Conservation (phyloP, 1,140 invertebrate genomes). For the Drosophila setifemur region DNA sequence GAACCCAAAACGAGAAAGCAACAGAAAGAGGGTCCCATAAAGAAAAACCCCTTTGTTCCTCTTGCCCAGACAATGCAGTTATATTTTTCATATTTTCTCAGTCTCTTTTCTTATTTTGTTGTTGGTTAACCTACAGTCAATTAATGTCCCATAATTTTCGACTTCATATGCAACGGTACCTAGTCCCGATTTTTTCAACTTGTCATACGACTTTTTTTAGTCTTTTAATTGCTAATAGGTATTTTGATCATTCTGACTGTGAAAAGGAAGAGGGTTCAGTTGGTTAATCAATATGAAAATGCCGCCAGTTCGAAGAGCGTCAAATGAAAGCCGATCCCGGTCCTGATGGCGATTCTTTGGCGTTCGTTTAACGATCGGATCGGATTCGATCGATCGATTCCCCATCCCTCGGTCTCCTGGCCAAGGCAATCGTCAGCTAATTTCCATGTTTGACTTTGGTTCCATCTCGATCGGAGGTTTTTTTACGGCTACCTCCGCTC, state of each 20-base stretch:
- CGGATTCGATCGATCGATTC: slow-evolving; percentile 29
- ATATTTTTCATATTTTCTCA: slow-evolving; percentile 73
- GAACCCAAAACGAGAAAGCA: slow-evolving; percentile 30
- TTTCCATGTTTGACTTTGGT: slow-evolving; percentile 62
- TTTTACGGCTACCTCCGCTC: slow-evolving; percentile 62
- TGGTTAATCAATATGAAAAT: slow-evolving; percentile 54
- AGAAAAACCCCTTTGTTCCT: slow-evolving; percentile 41
- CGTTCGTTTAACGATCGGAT: slow-evolving; percentile 68
- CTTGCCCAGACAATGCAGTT: slow-evolving; percentile 69
- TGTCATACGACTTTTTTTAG: slow-evolving; percentile 55
- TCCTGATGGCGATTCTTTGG: slow-evolving; percentile 47
- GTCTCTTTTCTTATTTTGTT: slow-evolving; percentile 16
- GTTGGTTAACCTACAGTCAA: slow-evolving; percentile 61
- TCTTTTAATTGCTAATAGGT: slow-evolving; percentile 75
- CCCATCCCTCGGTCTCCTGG: background rate
- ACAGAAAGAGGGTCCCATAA: slow-evolving; percentile 31
- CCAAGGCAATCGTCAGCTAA: slow-evolving; percentile 63
- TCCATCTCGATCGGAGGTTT: slow-evolving; percentile 39
- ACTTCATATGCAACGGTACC: slow-evolving; percentile 43
- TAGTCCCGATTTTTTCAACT: slow-evolving; percentile 44
- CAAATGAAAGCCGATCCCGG: slow-evolving; percentile 76
- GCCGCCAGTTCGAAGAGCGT: slow-evolving; percentile 57
- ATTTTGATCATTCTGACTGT: slow-evolving; percentile 61
- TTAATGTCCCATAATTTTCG: slow-evolving; percentile 77
- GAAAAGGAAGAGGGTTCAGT: slow-evolving; percentile 12